These are phyloP conservation scores for Cantharis rufa DNA, from an alignment of 2,888 invertebrate genomes.

Conservation along the genomic window DNA sequence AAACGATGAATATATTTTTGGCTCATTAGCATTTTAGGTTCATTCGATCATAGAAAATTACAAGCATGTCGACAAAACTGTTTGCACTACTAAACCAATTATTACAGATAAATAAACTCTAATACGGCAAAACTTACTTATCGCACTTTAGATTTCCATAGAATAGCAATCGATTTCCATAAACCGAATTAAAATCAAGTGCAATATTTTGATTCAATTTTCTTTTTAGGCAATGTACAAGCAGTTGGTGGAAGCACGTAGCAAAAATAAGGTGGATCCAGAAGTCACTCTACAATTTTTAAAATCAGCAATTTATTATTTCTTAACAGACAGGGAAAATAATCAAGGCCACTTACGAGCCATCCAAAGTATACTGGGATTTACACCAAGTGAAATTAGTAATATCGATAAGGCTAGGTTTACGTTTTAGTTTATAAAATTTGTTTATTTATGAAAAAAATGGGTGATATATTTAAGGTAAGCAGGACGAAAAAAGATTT, in stretches of 20 bases:
- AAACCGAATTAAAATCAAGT: not conserved
- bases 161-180: not conserved
- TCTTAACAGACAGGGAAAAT: conserved; percentile 87
- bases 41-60: not conserved
- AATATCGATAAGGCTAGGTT: conserved; percentile 74
- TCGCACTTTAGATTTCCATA: not conserved
- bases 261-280: conserved; percentile 78
- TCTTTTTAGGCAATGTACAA: conserved; percentile 80
- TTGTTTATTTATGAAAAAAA: not conserved
- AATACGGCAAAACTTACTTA: not conserved
- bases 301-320: conserved; percentile 91
- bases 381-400: conserved; percentile 78
- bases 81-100: not conserved
- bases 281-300: conserved; percentile 90
- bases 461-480: not conserved
- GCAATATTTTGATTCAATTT: not conserved
- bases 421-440: not conserved
- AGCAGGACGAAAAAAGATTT: not conserved
- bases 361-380: conserved; percentile 89
- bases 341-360: conserved; percentile 86
- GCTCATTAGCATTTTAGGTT: not conserved
- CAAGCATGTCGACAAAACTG: too few species aligned
- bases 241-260: conserved; percentile 78
- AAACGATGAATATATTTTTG: not conserved
- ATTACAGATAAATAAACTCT: not conserved